These are phyloP conservation scores for Petaurus breviceps DNA, from an alignment of 2,113 vertebrate genomes.

Conservation along the genomic window DNA sequence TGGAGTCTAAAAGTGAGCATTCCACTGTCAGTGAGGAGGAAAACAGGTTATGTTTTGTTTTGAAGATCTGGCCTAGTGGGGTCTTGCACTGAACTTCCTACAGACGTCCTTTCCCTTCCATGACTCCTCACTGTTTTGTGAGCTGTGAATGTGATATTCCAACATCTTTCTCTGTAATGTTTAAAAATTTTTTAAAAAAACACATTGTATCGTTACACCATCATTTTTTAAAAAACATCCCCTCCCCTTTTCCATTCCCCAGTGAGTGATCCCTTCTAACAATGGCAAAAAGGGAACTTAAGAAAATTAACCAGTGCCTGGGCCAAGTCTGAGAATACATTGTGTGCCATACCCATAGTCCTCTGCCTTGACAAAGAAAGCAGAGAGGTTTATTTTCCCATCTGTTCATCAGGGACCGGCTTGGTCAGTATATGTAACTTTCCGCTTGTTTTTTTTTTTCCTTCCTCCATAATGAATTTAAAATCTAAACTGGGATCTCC, in stretches of 20 bases:
- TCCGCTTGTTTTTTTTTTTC: no score
- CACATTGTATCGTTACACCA: no score
- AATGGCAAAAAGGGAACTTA: neutral
- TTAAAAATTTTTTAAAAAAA: neutral
- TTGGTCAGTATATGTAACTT: no score
- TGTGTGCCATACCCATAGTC: neutral
- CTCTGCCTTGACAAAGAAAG: no score
- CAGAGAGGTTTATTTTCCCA: no score
- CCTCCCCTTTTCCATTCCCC: neutral
- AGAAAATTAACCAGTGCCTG: no score
- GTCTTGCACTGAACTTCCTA: neutral
- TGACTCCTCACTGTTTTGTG: neutral
- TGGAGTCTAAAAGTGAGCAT: neutral
- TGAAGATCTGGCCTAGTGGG: neutral
- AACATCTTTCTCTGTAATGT: neutral
- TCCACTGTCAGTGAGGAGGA: neutral
- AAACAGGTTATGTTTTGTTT: neutral
- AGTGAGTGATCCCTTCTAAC: neutral
- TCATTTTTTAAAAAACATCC: neutral
- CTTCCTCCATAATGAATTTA: no score
- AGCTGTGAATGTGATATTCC: neutral
- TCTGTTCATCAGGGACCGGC: no score
- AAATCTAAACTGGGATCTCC: no score
- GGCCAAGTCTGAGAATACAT: no score
- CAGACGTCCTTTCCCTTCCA: neutral